A percentile compares a stretch with the other conserved stretches of the same genome.
phyloP scores from a whole-genome alignment of 2,113 vertebrate genomes.

The Axis porcinus region DNA sequence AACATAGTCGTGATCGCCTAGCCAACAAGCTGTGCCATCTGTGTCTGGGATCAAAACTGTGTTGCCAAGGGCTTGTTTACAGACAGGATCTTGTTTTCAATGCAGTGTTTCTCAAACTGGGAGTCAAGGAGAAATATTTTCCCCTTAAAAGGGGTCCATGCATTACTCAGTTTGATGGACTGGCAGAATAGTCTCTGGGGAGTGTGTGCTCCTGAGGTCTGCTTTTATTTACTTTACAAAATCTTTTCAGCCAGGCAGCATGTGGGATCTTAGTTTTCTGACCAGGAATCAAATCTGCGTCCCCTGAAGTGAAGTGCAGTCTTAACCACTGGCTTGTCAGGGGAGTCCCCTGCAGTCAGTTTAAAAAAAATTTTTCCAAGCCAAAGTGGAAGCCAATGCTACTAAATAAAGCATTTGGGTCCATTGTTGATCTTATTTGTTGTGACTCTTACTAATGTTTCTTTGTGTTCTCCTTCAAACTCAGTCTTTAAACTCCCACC shows the following conservation, averaged over 20 bases:
- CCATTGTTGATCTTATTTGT: neutral
- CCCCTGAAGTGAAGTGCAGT: neutral
- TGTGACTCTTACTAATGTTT: neutral
- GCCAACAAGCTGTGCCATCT: neutral
- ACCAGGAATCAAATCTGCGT: neutral
- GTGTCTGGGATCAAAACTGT: neutral
- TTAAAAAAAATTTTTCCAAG: neutral
- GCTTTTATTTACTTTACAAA: neutral
- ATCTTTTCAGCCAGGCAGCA: neutral
- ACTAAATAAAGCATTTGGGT: neutral
- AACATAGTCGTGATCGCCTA: neutral
- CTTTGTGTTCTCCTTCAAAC: neutral
- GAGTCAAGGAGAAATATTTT: neutral
- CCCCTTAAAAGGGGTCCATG: neutral
- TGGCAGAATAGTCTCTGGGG: neutral
- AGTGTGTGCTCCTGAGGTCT: neutral
- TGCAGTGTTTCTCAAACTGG: neutral
- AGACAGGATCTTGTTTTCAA: neutral
- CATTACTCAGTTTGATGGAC: neutral
- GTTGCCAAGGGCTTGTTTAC: neutral
- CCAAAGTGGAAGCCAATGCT: neutral
- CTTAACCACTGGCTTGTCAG: neutral
- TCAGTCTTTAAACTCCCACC: too few relatives aligned
- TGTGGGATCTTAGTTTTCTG: neutral
- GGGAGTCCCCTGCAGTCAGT: neutral